Evolutionary conservation across 30 jellyfish, hydroid and myxozoan species (phyloP), one percentile per base, ranked within the genome.

Genomic region (Pelagia noctiluca): DNA sequence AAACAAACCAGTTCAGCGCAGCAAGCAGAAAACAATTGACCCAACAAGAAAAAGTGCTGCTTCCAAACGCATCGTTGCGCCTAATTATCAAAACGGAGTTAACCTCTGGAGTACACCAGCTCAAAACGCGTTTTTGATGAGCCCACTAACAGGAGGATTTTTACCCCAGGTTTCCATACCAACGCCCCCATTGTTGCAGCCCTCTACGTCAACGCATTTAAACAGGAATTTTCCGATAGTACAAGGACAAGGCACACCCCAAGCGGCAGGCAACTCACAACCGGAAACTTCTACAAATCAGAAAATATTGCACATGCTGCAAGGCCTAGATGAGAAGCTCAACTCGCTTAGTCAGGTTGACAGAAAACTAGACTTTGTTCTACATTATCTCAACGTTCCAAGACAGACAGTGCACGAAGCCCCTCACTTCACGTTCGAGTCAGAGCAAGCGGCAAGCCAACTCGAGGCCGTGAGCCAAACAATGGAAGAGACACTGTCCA

Each of bases 161-260:
- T 78, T 78, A 38, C 79, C 89, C 11, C 89, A 63, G 65, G 89
- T 78, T 35, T 63, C 72, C 35, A 63, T 78, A 75, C 89, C 89
- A 18, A 82, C 89, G n/a, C n/a, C n/a, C 22, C 89, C 63, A 12
- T 30, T 78, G 34, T 63, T 78, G 49, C 89, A 28, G 53, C 25
- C 81, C 23, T 63, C 63, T 47, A 38, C 89, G 33, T 16, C 47
- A 21, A 77, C 42, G 32, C 75, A 32, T 30, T 22, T 38, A 25
- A 70, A 70, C 3, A 60, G 78, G 23, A 78, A 66, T 11, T 29
- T 76, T 10, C 89, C 63, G 54, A 35, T 60, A 34, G 63, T 64
- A 10, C 61, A 63, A 1, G 82, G 65, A 50, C 75, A 35, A 35
- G 28, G 47, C 13, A 35, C 48, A n/a, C 32, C 82, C 16, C 82